phyloP scores from a whole-genome alignment of 2,113 vertebrate genomes.

The Spheniscus mendiculus region DNA sequence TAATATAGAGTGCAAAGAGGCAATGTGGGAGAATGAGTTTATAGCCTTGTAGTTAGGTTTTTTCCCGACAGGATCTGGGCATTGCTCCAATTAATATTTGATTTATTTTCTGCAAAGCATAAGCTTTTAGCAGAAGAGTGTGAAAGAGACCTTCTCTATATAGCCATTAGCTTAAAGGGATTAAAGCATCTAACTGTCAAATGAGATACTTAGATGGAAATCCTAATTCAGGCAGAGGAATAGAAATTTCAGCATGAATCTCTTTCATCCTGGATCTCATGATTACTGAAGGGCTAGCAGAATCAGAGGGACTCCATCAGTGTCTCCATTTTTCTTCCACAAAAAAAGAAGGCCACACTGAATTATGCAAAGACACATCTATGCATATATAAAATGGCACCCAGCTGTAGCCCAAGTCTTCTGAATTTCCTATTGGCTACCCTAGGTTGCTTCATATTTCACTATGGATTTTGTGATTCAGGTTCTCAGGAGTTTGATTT shows the following conservation, averaged over 20 bases:
- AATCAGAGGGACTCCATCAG: neutral
- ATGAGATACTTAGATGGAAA: neutral
- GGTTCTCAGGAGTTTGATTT: neutral
- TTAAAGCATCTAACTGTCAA: neutral
- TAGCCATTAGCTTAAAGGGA: neutral
- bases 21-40: neutral
- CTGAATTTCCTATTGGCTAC: neutral
- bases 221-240: neutral
- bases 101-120: conserved; percentile 40
- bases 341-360: neutral
- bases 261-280: neutral
- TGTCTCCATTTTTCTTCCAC: neutral
- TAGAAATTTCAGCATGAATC: neutral
- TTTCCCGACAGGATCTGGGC: neutral
- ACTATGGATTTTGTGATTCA: neutral
- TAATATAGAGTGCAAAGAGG: neutral
- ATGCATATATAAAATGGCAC: neutral
- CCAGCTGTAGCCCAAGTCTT: neutral
- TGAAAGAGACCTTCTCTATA: neutral
- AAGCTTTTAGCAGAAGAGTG: conserved; percentile 8
- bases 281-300: neutral
- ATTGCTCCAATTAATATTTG: conserved; percentile 41
- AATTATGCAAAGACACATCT: neutral
- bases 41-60: neutral
- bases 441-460: neutral